Evolutionary conservation across 2,888 invertebrate species (phyloP).

Genomic region (Syritta pipiens): DNA sequence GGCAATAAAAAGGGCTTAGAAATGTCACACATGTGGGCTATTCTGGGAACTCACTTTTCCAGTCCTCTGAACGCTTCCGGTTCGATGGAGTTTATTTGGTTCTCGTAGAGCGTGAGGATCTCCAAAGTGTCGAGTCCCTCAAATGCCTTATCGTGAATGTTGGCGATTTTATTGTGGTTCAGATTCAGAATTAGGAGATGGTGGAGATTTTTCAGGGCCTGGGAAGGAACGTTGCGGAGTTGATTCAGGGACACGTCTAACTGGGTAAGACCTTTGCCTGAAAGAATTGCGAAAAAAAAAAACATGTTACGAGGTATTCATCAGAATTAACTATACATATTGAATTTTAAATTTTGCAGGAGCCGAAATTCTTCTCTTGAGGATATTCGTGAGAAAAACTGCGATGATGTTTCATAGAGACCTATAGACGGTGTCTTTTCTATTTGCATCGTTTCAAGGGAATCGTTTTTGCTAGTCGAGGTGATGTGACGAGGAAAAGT

Average conservation of each 20-base stretch:
- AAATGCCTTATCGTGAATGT: constrained; percentile 89
- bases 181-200: constrained; percentile 92
- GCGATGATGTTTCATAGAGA: too few species aligned
- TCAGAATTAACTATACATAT: background rate
- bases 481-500: too few species aligned
- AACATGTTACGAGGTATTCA: background rate
- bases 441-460: too few species aligned
- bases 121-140: constrained; percentile 92
- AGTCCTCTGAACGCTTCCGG: constrained; percentile 91
- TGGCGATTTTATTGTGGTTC: constrained; percentile 91
- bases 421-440: too few species aligned
- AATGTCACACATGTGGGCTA: background rate
- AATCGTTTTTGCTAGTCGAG: too few species aligned
- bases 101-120: constrained; percentile 92
- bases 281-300: constrained; percentile 70
- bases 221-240: constrained; percentile 88
- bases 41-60: constrained; percentile 89
- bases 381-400: too few species aligned
- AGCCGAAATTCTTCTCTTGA: too few species aligned
- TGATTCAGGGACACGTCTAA: constrained; percentile 93
- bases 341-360: background rate
- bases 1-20: too few species aligned
- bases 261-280: constrained; percentile 92
- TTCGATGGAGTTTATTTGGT: constrained; percentile 89
- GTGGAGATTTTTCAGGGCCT: constrained; percentile 89